Conservation (phyloP, 2,888 invertebrate genomes). For the Leptinotarsa tumamoca region DNA sequence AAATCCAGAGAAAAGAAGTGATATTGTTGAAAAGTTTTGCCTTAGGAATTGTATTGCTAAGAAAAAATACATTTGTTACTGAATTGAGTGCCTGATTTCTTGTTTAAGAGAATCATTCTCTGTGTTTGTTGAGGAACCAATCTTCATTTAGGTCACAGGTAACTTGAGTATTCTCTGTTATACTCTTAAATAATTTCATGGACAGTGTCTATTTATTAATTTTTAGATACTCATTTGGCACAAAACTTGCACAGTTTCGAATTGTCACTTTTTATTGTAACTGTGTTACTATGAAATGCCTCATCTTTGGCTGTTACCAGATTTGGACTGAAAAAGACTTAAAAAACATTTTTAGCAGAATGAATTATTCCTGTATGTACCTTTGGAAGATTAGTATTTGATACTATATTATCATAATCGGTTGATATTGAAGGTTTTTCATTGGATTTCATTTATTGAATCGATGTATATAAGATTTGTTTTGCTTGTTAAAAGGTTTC, state of each 20-base stretch:
- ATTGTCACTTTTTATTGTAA: conserved; percentile 22
- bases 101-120: not conserved
- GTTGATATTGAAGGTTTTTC: too few species aligned
- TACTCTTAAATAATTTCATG: too few species aligned
- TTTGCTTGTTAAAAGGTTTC: conserved; percentile 47
- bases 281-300: not conserved
- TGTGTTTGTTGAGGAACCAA: not conserved
- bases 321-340: conserved; percentile 31
- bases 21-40: not conserved
- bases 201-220: too few species aligned
- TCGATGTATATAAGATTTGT: conserved; percentile 49
- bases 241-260: conserved; percentile 38
- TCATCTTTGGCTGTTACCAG: conserved; percentile 41
- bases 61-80: not conserved
- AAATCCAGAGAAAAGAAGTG: not conserved
- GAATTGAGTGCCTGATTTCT: not conserved
- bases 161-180: too few species aligned
- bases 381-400: not conserved
- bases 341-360: not conserved
- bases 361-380: not conserved
- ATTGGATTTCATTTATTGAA: not conserved
- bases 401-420: too few species aligned
- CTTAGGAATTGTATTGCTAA: not conserved
- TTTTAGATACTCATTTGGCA: conserved; percentile 20
- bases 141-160: too few species aligned